These are phyloP conservation scores for Zenarchopterus dispar DNA, from an alignment of 2,797 vertebrate species.

Conservation along the genomic window DNA sequence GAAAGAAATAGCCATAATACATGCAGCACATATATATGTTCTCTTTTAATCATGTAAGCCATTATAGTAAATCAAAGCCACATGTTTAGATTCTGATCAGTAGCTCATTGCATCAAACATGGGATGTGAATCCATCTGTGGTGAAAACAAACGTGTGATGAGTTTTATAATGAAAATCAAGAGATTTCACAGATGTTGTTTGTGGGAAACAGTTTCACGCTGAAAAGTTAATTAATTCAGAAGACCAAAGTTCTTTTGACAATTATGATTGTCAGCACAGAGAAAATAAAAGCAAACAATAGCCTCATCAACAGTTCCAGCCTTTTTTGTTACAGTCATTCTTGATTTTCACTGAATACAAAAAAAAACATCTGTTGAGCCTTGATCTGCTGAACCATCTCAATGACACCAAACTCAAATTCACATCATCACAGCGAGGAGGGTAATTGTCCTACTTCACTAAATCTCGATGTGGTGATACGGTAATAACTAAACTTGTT, in stretches of 20 bases:
- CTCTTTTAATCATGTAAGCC: too few relatives aligned
- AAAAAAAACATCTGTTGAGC: conserved; percentile 32
- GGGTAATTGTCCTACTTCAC: conserved; percentile 13
- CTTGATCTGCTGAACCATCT: conserved; percentile 44
- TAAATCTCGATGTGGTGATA: neutral
- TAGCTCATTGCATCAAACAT: conserved; percentile 32
- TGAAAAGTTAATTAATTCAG: conserved; percentile 24
- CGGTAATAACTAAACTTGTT: neutral
- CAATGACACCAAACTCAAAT: conserved; percentile 15
- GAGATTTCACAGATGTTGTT: conserved; percentile 30
- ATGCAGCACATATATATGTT: neutral
- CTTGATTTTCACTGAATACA: neutral
- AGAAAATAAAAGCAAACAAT: neutral
- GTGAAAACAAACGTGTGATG: too few relatives aligned
- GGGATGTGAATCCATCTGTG: neutral
- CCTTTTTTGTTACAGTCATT: conserved; percentile 4
- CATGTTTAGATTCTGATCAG: conserved; percentile 21
- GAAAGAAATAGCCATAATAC: conserved; percentile 5
- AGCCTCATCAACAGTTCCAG: conserved; percentile 20
- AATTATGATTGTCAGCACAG: too few relatives aligned
- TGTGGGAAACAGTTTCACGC: conserved; percentile 9
- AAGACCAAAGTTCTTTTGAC: conserved; percentile 2
- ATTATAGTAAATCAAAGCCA: conserved; percentile 3
- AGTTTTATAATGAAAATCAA: conserved; percentile 13
- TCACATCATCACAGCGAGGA: conserved; percentile 10